phyloP scores from a whole-genome alignment of 2,797 vertebrate species.

The Champsocephalus gunnari region DNA sequence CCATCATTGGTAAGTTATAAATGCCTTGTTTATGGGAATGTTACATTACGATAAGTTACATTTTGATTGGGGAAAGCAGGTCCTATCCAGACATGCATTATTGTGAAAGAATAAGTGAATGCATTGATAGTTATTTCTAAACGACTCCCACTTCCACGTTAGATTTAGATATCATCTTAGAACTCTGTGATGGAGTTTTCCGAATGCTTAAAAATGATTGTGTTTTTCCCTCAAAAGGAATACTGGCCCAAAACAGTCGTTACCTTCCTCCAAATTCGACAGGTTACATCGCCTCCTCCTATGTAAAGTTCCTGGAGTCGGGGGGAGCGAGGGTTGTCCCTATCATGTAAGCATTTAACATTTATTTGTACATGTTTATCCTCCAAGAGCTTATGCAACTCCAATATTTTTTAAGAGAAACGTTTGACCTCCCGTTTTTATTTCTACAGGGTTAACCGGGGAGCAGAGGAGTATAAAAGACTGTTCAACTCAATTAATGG shows the following conservation, averaged over 20 bases:
- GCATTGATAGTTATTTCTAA: too few species aligned
- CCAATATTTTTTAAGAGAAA: not conserved
- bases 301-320: slow-evolving; percentile 94
- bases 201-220: too few species aligned
- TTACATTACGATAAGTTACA: not conserved
- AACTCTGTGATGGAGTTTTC: too few species aligned
- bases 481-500: slow-evolving; percentile 94
- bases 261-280: slow-evolving; percentile 52
- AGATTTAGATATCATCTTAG: too few species aligned
- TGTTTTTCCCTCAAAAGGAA: slow-evolving; percentile 73
- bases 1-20: slow-evolving; percentile 77
- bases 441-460: slow-evolving; percentile 84
- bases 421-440: not conserved
- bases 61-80: not conserved
- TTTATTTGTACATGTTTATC: not conserved
- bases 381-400: fast-evolving
- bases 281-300: slow-evolving; percentile 92
- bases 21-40: not conserved
- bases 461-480: slow-evolving; percentile 82
- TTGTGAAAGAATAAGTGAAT: too few species aligned
- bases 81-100: too few species aligned
- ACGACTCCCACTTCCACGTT: too few species aligned
- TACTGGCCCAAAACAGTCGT: slow-evolving; percentile 86
- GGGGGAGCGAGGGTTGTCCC: slow-evolving; percentile 93
- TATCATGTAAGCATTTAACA: slow-evolving; percentile 84